Evolutionary conservation across 2,113 vertebrate genomes (phyloP).

Genomic region (Bothrops jararaca): DNA sequence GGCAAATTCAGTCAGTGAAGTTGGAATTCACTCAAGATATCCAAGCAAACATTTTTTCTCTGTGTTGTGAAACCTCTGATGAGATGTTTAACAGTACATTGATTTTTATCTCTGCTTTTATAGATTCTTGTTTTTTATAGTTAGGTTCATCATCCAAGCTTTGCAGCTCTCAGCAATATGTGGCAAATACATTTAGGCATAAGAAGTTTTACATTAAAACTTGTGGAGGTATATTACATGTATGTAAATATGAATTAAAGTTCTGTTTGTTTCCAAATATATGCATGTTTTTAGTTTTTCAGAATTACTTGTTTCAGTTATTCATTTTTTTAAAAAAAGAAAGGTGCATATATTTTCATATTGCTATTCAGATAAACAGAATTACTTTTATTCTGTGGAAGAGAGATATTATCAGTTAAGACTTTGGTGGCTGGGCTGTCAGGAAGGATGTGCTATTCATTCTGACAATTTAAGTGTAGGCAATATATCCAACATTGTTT

Average conservation of each 20-base stretch:
- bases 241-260: conserved; percentile 34
- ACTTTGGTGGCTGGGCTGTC: conserved; percentile 19
- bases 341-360: neutral
- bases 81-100: conserved; percentile 38
- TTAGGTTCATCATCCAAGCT: conserved; percentile 16
- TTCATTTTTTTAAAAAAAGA: conserved; percentile 7
- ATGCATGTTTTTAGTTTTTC: neutral
- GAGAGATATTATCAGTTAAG: conserved; percentile 5
- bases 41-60: conserved; percentile 26
- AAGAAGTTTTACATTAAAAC: neutral
- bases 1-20: conserved; percentile 7
- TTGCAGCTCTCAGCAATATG: conserved; percentile 28
- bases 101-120: conserved; percentile 49
- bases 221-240: conserved; percentile 5
- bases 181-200: conserved; percentile 1
- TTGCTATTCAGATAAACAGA: neutral
- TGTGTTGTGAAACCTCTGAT: conserved; percentile 38
- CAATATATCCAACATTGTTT: conserved; percentile 9
- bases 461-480: conserved; percentile 24
- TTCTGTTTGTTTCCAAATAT: conserved; percentile 12
- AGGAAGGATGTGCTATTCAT: neutral
- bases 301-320: neutral
- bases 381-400: conserved; percentile 13
- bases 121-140: conserved; percentile 20
- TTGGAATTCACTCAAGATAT: conserved; percentile 38